phyloP scores from a whole-genome alignment of 2,113 vertebrate species.

The Monopterus albus region DNA sequence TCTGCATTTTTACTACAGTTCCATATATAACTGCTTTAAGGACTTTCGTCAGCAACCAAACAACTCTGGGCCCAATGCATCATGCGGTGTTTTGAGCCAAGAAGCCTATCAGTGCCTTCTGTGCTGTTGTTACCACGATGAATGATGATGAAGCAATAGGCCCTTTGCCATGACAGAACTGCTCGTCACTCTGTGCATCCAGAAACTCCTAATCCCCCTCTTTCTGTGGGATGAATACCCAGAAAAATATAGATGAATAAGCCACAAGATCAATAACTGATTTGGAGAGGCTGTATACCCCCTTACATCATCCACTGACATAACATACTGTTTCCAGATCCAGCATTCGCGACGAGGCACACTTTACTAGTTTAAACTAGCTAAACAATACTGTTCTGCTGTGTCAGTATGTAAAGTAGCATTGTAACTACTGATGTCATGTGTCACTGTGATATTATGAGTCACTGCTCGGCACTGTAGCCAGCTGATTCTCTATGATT shows the following conservation, averaged over 20 bases:
- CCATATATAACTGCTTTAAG: not conserved
- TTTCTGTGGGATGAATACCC: not conserved
- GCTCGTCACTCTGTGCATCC: slow-evolving; percentile 10
- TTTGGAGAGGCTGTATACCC: not conserved
- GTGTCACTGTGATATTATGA: not conserved
- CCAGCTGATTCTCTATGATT: not conserved
- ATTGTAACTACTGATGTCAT: too few relatives aligned
- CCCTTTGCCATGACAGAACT: slow-evolving; percentile 35
- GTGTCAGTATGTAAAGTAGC: too few relatives aligned
- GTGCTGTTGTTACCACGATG: slow-evolving; percentile 47
- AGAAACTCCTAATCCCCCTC: slow-evolving; percentile 5
- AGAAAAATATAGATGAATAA: too few relatives aligned
- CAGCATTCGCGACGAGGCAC: too few relatives aligned
- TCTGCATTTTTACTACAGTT: too few relatives aligned
- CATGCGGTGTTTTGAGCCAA: slow-evolving; percentile 24
- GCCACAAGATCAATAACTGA: not conserved
- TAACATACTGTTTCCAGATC: too few relatives aligned
- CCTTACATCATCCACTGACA: too few relatives aligned
- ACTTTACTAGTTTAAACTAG: too few relatives aligned
- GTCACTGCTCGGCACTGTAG: not conserved
- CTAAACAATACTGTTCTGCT: too few relatives aligned
- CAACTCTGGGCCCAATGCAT: slow-evolving; percentile 25
- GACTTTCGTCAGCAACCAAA: slow-evolving; percentile 18
- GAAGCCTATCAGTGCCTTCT: slow-evolving; percentile 43
- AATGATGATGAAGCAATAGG: slow-evolving; percentile 38